These are phyloP conservation scores for Ceriagrion tenellum DNA, from an alignment of 2,888 invertebrate genomes.

Conservation along the genomic window DNA sequence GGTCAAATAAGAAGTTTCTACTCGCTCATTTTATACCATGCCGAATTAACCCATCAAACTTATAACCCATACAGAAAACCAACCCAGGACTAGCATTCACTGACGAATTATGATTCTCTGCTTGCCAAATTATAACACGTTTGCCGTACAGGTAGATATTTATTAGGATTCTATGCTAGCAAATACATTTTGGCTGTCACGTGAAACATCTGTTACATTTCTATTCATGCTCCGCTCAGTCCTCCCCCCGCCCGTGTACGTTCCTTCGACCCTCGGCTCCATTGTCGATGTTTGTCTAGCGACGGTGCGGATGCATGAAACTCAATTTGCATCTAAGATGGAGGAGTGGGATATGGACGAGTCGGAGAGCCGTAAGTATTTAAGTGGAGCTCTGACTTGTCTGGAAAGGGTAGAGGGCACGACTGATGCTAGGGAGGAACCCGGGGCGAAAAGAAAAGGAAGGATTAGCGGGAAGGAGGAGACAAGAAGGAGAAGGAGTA, in stretches of 20 bases:
- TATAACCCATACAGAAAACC: not conserved
- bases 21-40: not conserved
- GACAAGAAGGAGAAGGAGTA: not conserved
- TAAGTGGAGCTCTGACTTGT: not conserved
- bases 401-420: not conserved
- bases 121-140: not conserved
- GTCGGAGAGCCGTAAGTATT: not conserved
- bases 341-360: slow-evolving; percentile 26
- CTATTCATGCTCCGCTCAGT: not conserved
- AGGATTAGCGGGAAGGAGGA: not conserved
- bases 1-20: no score
- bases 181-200: not conserved
- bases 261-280: not conserved
- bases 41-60: not conserved
- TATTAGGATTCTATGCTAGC: not conserved
- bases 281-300: slow-evolving; percentile 2
- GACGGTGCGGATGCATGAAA: not conserved
- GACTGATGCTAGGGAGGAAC: not conserved
- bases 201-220: not conserved
- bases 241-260: not conserved
- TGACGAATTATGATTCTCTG: not conserved
- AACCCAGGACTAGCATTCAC: not conserved
- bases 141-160: not conserved
- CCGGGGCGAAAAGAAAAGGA: not conserved
- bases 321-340: slow-evolving; percentile 28